Evolutionary conservation across 2,797 vertebrate genomes (phyloP).

Genomic region (Sebastes vulpes): DNA sequence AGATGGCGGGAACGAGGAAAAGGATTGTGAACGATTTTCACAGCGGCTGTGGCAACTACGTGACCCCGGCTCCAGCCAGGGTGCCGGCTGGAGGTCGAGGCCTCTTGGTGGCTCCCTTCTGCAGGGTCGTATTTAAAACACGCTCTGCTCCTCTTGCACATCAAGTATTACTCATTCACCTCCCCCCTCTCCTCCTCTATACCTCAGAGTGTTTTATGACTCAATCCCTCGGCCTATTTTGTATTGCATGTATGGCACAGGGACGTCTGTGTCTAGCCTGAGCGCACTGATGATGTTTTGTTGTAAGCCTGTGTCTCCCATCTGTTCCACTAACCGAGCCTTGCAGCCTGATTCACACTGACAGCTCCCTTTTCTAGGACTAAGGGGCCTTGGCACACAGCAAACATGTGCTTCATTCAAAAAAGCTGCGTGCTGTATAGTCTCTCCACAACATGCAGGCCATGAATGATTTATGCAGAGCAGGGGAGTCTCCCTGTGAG

Average conservation of each 20-base stretch:
- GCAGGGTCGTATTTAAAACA: constrained; percentile 14
- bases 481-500: constrained; percentile 37
- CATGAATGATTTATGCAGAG: constrained; percentile 55
- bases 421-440: constrained; percentile 34
- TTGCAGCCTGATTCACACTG: constrained; percentile 50
- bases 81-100: constrained; percentile 20
- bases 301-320: constrained; percentile 60
- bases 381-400: constrained; percentile 33
- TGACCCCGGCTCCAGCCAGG: constrained; percentile 7
- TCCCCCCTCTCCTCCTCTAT: not conserved
- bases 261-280: constrained; percentile 31
- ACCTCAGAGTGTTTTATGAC: constrained; percentile 44
- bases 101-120: constrained; percentile 8
- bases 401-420: constrained; percentile 69
- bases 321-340: constrained; percentile 59
- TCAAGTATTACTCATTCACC: not conserved
- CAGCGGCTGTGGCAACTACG: not conserved
- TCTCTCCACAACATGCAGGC: constrained; percentile 38
- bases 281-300: constrained; percentile 38
- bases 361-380: constrained; percentile 50
- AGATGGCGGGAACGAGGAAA: constrained; percentile 26
- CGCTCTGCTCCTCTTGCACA: constrained; percentile 10
- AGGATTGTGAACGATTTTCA: constrained; percentile 19
- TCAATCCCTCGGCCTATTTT: constrained; percentile 52
- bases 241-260: constrained; percentile 27